A percentile compares a stretch with the other conserved stretches of the same genome.
Conservation (phyloP, 1,140 invertebrate genomes). For the Whitmania pigra region DNA sequence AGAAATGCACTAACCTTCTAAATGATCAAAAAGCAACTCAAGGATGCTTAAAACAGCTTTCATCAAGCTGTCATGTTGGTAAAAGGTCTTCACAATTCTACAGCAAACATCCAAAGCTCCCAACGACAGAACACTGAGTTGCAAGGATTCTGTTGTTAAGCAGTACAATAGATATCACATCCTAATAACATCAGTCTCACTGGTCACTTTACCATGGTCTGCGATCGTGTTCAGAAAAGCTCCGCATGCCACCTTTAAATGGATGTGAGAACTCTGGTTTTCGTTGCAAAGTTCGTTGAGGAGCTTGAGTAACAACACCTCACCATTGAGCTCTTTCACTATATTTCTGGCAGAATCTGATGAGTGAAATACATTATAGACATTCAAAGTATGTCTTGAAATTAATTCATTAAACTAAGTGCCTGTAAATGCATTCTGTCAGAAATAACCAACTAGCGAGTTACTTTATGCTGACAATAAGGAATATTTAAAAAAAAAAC, state of each 20-base stretch:
- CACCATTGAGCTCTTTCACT: background rate
- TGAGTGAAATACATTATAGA: too few relatives aligned
- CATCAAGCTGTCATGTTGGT: background rate
- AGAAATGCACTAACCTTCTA: background rate
- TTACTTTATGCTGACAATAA: too few relatives aligned
- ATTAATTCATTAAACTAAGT: too few relatives aligned
- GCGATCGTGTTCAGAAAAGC: background rate
- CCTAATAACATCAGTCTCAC: background rate
- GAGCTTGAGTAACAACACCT: background rate
- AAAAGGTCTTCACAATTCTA: background rate
- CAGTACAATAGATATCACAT: background rate
- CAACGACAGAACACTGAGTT: background rate
- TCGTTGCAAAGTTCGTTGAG: background rate
- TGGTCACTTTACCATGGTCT: background rate
- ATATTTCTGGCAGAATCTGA: constrained; percentile 2
- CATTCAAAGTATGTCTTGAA: too few relatives aligned
- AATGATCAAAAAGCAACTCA: background rate
- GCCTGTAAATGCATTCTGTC: too few relatives aligned
- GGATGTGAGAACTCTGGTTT: background rate
- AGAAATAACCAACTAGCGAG: too few relatives aligned
- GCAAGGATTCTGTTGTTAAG: background rate
- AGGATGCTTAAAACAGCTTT: background rate
- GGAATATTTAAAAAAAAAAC: too few relatives aligned
- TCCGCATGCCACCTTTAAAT: background rate
- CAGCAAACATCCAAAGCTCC: background rate